Evolutionary conservation across 2,797 vertebrate genomes (phyloP), one percentile per base, ranked within the genome.

Genomic region (Rhyacichthys aspro): DNA sequence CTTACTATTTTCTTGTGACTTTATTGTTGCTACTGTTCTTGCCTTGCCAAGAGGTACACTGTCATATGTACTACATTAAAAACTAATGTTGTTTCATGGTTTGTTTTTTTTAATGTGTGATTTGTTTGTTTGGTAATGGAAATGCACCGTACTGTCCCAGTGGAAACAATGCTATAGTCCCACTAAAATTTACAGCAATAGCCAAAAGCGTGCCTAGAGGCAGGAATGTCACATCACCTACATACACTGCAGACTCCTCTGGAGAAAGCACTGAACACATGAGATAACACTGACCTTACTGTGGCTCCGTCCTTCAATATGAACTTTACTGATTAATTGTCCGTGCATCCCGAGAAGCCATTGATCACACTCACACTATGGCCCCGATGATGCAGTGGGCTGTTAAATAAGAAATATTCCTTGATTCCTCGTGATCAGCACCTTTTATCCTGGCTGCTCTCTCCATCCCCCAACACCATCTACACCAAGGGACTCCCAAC

Each of bases 281-380:
- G 59, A 79, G 87, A 92, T 89, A 91, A 88, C 83, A 73, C 39
- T 90, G 87, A 86, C 86, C 85, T 86, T 72, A 49, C 72, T 12
- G 78, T 64, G 18, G 71, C 72, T 85, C 89, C 79, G 89, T 88
- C 90, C 91, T 91, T 89, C 74, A 81, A 67, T 70, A 62, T 83
- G 76, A 84, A 67, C 70, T 78, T 70, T 44, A 69, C 72, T 68
- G 86, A 91, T 92, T 86, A 88, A 91, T 90, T 86, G 85, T 78
- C 71, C 43, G 11, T 80, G 81, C 59, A 56, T 71, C 1, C 0
- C 43, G 7, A 57, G 43, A 32, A 55, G 56, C 72, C 85, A 89
- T 82, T 85, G 89, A 89, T 91, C 88, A 88, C 28, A 63, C 70
- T 77, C 53, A 55, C 68, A 70, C 68, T 62, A 50, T 71, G 77